Evolutionary conservation across 92 coral and sea anemone species (phyloP).

Genomic region (Montipora capitata): DNA sequence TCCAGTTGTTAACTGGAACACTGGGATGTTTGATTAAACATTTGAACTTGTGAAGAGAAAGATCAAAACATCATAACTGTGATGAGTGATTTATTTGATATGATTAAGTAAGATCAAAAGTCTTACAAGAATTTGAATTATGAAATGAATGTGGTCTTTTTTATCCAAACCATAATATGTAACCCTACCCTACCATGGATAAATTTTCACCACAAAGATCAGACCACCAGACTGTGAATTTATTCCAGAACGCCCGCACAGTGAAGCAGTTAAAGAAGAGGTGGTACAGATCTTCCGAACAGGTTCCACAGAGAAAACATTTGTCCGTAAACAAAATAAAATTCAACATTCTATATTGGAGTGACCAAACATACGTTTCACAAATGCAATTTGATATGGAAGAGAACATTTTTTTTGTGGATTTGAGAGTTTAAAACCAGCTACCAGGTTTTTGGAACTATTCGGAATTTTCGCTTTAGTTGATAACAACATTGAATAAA

Average conservation of each 20-base stretch:
- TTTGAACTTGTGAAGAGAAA: conserved; percentile 1
- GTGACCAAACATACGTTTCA: conserved; percentile 30
- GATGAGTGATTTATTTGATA: no score
- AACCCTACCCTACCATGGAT: neutral
- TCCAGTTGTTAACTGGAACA: conserved; percentile 66
- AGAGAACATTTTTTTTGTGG: conserved; percentile 12
- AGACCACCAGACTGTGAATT: conserved; percentile 44
- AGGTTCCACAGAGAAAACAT: neutral
- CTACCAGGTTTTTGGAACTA: conserved; percentile 20
- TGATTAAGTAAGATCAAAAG: no score
- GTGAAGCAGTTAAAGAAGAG: conserved; percentile 10
- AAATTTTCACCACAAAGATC: conserved; percentile 29
- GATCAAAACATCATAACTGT: neutral
- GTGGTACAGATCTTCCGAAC: conserved; percentile 8
- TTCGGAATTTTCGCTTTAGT: conserved; percentile 9
- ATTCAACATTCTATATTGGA: conserved; percentile 46
- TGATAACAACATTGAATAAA: conserved; percentile 5
- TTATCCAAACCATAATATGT: no score
- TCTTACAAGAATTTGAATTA: no score
- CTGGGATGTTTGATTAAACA: conserved; percentile 70
- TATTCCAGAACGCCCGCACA: conserved; percentile 20
- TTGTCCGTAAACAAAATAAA: conserved; percentile 23
- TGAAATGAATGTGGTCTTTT: no score
- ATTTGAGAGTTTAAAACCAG: conserved; percentile 31
- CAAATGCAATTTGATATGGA: conserved; percentile 25